Evolutionary conservation across 2,797 vertebrate species (phyloP).

Genomic region (Margarornis squamiger): DNA sequence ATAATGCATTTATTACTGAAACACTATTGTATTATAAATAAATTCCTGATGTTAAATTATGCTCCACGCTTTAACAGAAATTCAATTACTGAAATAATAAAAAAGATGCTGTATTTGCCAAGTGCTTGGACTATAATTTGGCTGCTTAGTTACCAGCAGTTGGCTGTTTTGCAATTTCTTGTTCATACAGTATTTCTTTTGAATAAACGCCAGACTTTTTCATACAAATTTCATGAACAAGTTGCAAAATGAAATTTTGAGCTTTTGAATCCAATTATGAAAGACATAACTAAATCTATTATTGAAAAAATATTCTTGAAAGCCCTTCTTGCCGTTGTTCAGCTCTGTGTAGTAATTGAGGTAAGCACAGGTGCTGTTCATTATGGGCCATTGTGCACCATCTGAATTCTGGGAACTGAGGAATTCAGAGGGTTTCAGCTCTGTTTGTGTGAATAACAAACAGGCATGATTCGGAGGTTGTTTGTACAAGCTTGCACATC

Average conservation of each 20-base stretch:
- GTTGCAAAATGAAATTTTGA: slow-evolving; percentile 80
- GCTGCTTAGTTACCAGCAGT: slow-evolving; percentile 78
- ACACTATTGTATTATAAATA: slow-evolving; percentile 82
- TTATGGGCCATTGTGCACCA: slow-evolving; percentile 80
- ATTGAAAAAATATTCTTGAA: slow-evolving; percentile 76
- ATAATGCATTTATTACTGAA: slow-evolving; percentile 82
- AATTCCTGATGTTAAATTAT: slow-evolving; percentile 82
- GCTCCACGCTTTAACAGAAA: slow-evolving; percentile 81
- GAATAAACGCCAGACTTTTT: slow-evolving; percentile 77
- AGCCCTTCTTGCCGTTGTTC: slow-evolving; percentile 74
- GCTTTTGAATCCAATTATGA: slow-evolving; percentile 82
- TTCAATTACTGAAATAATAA: slow-evolving; percentile 87
- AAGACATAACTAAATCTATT: slow-evolving; percentile 78
- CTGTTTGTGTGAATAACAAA: slow-evolving; percentile 80
- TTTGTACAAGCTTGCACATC: slow-evolving; percentile 78
- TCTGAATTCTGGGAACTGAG: slow-evolving; percentile 78
- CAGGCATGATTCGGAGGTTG: slow-evolving; percentile 77
- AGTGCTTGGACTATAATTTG: slow-evolving; percentile 79
- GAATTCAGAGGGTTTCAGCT: slow-evolving; percentile 75
- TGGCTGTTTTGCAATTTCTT: slow-evolving; percentile 78
- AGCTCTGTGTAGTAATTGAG: slow-evolving; percentile 75
- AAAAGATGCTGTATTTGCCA: slow-evolving; percentile 77
- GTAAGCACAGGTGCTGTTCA: slow-evolving; percentile 84
- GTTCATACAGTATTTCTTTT: slow-evolving; percentile 77
- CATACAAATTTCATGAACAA: slow-evolving; percentile 79